Percentiles rank a stretch among this genome's conserved stretches.
phyloP scores from a whole-genome alignment of 2,888 invertebrate genomes.

The Calephelis perditalis region DNA sequence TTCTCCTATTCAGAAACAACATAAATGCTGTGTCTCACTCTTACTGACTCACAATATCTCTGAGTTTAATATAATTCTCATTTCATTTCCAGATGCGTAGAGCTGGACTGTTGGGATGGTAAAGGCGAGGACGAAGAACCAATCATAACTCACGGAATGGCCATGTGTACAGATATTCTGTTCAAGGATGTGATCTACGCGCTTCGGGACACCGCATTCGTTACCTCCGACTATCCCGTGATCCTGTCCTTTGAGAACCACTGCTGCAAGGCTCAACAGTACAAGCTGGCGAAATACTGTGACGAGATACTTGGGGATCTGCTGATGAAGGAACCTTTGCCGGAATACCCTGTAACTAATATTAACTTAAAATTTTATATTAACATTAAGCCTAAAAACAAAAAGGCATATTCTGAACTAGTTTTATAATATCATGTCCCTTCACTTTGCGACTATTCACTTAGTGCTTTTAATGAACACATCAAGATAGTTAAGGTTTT shows the following conservation, averaged over 20 bases:
- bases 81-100: slow-evolving; percentile 87
- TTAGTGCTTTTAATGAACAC: no score
- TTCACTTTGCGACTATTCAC: no score
- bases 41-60: no score
- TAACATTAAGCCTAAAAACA: no score
- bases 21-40: no score
- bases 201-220: slow-evolving; percentile 98
- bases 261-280: slow-evolving; percentile 98
- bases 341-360: slow-evolving; percentile 87
- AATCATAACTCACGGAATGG: slow-evolving; percentile 99
- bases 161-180: slow-evolving; percentile 99
- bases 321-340: slow-evolving; percentile 91
- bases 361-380: no score
- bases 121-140: slow-evolving; percentile 98
- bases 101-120: slow-evolving; percentile 99
- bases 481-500: no score
- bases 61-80: no score
- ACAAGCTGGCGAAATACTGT: slow-evolving; percentile 98
- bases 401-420: no score
- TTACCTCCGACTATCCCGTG: slow-evolving; percentile 97
- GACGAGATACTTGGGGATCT: slow-evolving; percentile 97
- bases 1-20: no score
- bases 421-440: no score
- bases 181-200: slow-evolving; percentile 99
- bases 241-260: slow-evolving; percentile 99